Percentiles rank a stretch among this genome's conserved stretches.
phyloP scores from a whole-genome alignment of 2,888 invertebrate species.

The Brachyptera risi region DNA sequence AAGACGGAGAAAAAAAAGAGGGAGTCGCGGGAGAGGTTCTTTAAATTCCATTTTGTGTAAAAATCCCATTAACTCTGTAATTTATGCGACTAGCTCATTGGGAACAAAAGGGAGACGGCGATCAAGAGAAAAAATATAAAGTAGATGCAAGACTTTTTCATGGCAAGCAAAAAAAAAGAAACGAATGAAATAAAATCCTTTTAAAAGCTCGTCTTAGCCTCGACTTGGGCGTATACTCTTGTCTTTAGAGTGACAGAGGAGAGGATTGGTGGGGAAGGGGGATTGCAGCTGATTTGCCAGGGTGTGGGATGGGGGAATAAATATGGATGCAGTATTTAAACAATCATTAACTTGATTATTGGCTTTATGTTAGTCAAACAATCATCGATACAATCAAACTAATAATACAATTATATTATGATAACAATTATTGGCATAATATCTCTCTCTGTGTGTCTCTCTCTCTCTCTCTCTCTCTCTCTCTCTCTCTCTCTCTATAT shows the following conservation, averaged over 20 bases:
- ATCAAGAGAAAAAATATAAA: conserved; percentile 6
- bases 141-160: neutral
- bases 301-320: too few species aligned
- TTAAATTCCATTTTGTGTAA: conserved; percentile 34
- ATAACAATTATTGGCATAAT: too few species aligned
- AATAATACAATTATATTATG: too few species aligned
- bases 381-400: too few species aligned
- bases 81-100: conserved; percentile 35
- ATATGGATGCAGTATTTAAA: too few species aligned
- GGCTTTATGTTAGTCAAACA: too few species aligned
- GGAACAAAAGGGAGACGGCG: conserved; percentile 26
- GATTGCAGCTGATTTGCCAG: too few species aligned
- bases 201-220: conserved; percentile 12
- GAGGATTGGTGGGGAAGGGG: neutral
- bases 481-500: too few species aligned
- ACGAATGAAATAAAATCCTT: conserved; percentile 7
- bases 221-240: neutral
- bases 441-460: too few species aligned
- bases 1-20: conserved; percentile 12
- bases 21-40: conserved; percentile 29
- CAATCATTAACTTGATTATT: too few species aligned
- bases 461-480: too few species aligned
- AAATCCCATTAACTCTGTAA: conserved; percentile 37
- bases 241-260: neutral
- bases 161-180: neutral